A percentile compares a stretch with the other conserved stretches of the same genome.
Evolutionary conservation across 2,113 vertebrate genomes (phyloP).

Genomic region (Ardeotis arabs): DNA sequence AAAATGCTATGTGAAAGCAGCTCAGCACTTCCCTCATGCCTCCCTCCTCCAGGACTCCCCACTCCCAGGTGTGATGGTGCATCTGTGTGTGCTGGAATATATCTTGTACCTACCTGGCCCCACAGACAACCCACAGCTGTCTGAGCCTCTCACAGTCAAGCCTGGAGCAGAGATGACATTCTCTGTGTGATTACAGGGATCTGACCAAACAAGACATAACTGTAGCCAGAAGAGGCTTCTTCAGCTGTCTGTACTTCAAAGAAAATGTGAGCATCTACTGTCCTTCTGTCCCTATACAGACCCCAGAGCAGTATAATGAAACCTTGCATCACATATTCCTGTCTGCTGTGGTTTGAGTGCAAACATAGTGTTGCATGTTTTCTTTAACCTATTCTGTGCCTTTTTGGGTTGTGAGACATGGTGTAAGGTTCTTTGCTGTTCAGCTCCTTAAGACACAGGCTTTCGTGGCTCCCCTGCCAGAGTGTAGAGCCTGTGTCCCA

Average conservation of each 20-base stretch:
- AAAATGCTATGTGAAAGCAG: neutral
- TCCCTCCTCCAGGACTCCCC: neutral
- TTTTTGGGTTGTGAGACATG: neutral
- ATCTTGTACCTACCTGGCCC: neutral
- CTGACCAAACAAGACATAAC: neutral
- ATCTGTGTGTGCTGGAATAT: accelerated
- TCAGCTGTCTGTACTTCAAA: neutral
- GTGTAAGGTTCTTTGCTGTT: neutral
- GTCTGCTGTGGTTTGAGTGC: neutral
- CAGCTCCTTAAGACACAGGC: neutral
- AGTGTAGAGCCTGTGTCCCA: neutral
- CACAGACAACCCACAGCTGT: neutral
- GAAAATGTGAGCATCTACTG: neutral
- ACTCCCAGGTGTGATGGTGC: neutral
- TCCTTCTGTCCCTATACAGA: neutral
- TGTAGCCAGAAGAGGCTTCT: neutral
- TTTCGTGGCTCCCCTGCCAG: neutral
- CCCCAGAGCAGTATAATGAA: neutral
- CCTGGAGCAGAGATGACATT: neutral
- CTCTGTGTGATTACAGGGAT: neutral
- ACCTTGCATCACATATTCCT: accelerated
- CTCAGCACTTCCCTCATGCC: neutral
- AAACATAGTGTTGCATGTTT: accelerated
- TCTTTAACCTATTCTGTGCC: neutral
- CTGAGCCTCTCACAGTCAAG: neutral